Evolutionary conservation across 2,797 vertebrate genomes (phyloP), one percentile per base, ranked within the genome.

Genomic region (Falco cherrug): DNA sequence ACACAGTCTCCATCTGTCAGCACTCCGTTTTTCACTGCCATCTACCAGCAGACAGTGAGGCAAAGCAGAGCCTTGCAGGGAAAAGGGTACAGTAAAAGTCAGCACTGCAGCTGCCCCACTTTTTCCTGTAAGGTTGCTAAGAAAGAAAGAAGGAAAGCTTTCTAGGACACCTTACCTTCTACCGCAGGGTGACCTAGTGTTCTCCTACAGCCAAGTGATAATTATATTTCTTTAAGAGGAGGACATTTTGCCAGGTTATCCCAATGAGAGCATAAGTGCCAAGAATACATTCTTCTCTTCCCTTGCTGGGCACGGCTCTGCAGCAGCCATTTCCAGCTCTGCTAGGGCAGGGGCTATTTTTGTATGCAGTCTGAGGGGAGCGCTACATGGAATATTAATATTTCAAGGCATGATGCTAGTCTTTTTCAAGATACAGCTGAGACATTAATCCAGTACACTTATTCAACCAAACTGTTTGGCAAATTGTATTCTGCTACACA

Each of bases 281-380:
- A 56, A 43, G 73, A 85, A 84, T 8, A 69, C 12, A 21, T 33
- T 51, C 60, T 31, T 79, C 80, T 48, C 16, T 22, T 16, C 12
- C 19, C 54, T 21, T 43, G 41, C 81, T 25, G 50, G 77, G 86
- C 37, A 13, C 31, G 5, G 63, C 10, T 20, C 11, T 1, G 37
- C 61, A 43, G 70, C 65, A 51, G 61, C 67, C 90, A 39, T 39
- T 81, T 57, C 80, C 84, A 85, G 84, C 78, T 57, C 84, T 67
- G 6, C 53, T 7, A 69, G 91, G 88, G 20, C 90, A 67, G 60
- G 47, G 9, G 45, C 93, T 91, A 80, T 96, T 95, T 94, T 53
- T 80, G 85, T 13, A 54, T 3, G 3, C 45, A 28, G 33, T 31
- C 74, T 5, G 16, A 84, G 43, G 84, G 67, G 67, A 90, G 79